Evolutionary conservation across 1,140 invertebrate species (phyloP), one percentile per base, ranked within the genome.

Genomic region (Cotesia typhae): DNA sequence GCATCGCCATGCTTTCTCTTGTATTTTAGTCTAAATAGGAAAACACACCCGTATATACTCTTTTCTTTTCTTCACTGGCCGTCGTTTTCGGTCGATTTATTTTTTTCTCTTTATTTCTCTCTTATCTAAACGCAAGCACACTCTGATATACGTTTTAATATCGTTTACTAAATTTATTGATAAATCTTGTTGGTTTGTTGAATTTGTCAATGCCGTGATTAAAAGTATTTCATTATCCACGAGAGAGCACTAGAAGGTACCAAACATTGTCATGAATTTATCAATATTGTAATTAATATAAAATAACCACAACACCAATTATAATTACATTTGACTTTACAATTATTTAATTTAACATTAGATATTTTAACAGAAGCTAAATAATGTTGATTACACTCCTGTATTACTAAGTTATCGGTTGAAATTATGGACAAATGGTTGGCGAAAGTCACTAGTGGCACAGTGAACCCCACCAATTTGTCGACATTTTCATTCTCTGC

Each of bases 381-480:
- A 68, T 59, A 59, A 59, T 68, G 67, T 57, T 35, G 67, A 55
- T n/a, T 9, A 36, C 10, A 10, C 60, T 63, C 37, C 20, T 68
- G 36, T 72, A 67, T 63, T 38, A 63, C 70, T 75, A 47, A 71
- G 47, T 47, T 69, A 12, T 59, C 47, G 41, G 61, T 73, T 70
- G 73, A 41, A 72, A 17, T 53, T 51, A 75, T 75, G 73, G 72
- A 75, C 72, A 75, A 78, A 74, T 47, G 79, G 76, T 75, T 76
- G 77, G 78, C 79, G 79, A 82, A 79, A 82, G 79, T 82, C 75
- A 82, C 82, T 84, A 76, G 75, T 81, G 79, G 78, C 80, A 85
- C 80, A 79, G 79, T 75, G 77, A 80, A 80, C 78, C 82, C 84
- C 84, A 82, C 83, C 83, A 84, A 85, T 79, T 81, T 83, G 83